These are phyloP conservation scores for Macrosteles quadrilineatus DNA, from an alignment of 1,140 invertebrate species.

Conservation along the genomic window DNA sequence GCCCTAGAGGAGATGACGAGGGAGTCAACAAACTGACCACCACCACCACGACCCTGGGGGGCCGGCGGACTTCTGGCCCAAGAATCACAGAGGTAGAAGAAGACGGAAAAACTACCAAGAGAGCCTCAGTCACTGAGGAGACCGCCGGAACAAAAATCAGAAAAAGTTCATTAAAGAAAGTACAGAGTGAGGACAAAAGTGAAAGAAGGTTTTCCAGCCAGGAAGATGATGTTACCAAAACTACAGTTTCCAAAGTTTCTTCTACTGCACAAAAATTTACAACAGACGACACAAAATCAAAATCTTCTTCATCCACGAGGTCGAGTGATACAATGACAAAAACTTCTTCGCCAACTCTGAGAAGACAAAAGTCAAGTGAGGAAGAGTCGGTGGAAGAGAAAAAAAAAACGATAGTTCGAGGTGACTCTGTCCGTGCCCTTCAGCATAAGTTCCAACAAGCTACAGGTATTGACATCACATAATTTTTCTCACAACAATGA, in stretches of 20 bases:
- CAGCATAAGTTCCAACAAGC: slow-evolving; percentile 72
- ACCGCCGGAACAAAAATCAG: neutral
- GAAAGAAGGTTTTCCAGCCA: slow-evolving; percentile 13
- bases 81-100: slow-evolving; percentile 38
- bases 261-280: slow-evolving; percentile 3
- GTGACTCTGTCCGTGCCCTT: slow-evolving; percentile 69
- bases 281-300: too few relatives aligned
- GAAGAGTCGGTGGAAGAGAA: slow-evolving; percentile 32
- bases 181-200: neutral
- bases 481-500: slow-evolving; percentile 42
- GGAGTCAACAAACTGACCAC: slow-evolving; percentile 33
- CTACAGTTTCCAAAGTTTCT: neutral
- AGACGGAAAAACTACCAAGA: slow-evolving; percentile 8
- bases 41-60: slow-evolving; percentile 37
- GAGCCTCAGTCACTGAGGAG: neutral
- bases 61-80: slow-evolving; percentile 32
- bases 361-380: slow-evolving; percentile 7
- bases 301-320: neutral
- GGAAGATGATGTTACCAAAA: neutral
- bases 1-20: slow-evolving; percentile 34
- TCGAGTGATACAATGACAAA: neutral
- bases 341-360: neutral
- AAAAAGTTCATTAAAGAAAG: slow-evolving; percentile 10
- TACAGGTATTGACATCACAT: slow-evolving; percentile 55
- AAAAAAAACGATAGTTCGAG: slow-evolving; percentile 38